phyloP scores from a whole-genome alignment of 1,140 invertebrate genomes.

The Pseudoatta argentina region DNA sequence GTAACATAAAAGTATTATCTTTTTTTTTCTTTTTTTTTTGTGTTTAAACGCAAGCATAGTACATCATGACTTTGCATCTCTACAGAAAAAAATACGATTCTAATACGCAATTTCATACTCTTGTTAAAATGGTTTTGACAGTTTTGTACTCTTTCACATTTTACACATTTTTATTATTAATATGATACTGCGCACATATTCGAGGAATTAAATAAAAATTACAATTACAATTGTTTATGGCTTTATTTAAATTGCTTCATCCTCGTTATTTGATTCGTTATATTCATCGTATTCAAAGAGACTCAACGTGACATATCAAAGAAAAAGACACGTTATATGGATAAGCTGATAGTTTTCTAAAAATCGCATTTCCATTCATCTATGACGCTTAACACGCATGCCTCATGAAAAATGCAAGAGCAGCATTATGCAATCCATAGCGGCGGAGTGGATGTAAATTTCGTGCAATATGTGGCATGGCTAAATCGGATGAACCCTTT shows the following conservation, averaged over 20 bases:
- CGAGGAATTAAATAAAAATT: slow-evolving; percentile 15
- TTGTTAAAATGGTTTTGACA: slow-evolving; percentile 46
- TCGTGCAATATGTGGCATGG: slow-evolving; percentile 45
- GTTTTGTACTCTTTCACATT: slow-evolving; percentile 18
- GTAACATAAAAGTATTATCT: slow-evolving; percentile 33
- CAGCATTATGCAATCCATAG: slow-evolving; percentile 59
- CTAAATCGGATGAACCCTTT: slow-evolving; percentile 45
- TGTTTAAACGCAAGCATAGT: neutral
- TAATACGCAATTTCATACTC: slow-evolving; percentile 18
- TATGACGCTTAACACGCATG: slow-evolving; percentile 52
- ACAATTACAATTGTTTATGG: neutral
- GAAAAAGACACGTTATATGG: neutral
- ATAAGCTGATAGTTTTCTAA: slow-evolving; percentile 17
- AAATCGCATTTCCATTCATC: slow-evolving; percentile 55
- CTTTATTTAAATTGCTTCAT: neutral
- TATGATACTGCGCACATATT: slow-evolving; percentile 11
- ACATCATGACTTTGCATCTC: slow-evolving; percentile 28
- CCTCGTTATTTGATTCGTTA: slow-evolving; percentile 3
- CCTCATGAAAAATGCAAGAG: slow-evolving; percentile 69
- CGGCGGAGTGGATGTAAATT: slow-evolving; percentile 52
- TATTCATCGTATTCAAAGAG: neutral
- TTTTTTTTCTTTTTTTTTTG: neutral
- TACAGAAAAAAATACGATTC: neutral
- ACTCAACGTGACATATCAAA: neutral
- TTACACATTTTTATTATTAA: neutral